These are phyloP conservation scores for Coracopsis vasa DNA, from an alignment of 2,113 vertebrate genomes.

Conservation along the genomic window DNA sequence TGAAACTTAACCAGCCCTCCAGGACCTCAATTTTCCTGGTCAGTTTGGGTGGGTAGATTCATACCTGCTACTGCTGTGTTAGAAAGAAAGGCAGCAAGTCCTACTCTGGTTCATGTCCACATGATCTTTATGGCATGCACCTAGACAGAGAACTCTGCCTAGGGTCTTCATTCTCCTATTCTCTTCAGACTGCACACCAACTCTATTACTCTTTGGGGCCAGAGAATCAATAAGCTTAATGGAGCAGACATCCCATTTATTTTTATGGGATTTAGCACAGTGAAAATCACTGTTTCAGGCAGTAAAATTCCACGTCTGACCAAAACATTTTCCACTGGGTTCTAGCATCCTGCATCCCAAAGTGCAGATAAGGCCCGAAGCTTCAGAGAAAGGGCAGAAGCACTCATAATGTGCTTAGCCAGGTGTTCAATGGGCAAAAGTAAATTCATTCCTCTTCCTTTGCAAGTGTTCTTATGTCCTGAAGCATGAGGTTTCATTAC, in stretches of 20 bases:
- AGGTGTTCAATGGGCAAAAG: background rate
- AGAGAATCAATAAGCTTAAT: background rate
- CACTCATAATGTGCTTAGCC: background rate
- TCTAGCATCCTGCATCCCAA: background rate
- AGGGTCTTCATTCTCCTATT: background rate
- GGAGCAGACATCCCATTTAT: slow-evolving; percentile 8
- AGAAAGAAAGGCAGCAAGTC: background rate
- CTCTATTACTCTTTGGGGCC: background rate
- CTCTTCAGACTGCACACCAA: background rate
- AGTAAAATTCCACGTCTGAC: background rate
- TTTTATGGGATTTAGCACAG: slow-evolving; percentile 1
- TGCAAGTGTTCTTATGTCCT: background rate
- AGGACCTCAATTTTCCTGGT: background rate
- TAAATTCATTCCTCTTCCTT: background rate
- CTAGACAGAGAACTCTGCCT: background rate
- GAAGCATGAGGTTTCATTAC: slow-evolving; percentile 36
- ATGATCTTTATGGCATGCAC: background rate
- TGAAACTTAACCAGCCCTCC: background rate
- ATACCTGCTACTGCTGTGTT: background rate
- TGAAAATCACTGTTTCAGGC: background rate
- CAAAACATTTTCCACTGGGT: background rate
- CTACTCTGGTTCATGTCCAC: background rate
- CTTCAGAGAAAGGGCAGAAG: background rate
- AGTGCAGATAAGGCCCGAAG: background rate
- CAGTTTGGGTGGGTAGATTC: background rate